A percentile compares a stretch with the other conserved stretches of the same genome.
phyloP scores from a whole-genome alignment of 2,888 invertebrate genomes.

The Chloromyia formosa region DNA sequence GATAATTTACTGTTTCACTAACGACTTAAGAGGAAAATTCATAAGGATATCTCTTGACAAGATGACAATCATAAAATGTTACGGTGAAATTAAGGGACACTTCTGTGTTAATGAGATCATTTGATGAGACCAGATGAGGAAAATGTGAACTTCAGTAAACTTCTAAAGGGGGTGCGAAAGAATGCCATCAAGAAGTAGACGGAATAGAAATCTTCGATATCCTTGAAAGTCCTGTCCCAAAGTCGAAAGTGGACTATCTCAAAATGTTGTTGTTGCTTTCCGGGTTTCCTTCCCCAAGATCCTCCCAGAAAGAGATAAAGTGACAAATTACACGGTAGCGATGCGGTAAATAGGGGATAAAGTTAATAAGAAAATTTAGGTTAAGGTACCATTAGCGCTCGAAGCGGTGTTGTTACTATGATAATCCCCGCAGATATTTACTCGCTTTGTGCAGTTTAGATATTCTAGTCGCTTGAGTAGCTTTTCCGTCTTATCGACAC shows the following conservation, averaged over 20 bases:
- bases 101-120: slow-evolving; percentile 19
- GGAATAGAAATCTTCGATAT: background rate
- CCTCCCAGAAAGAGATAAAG: slow-evolving; percentile 18
- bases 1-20: slow-evolving; percentile 4
- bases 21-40: slow-evolving; percentile 6
- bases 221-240: background rate
- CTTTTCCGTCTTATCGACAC: too few relatives aligned
- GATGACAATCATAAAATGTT: slow-evolving; percentile 19
- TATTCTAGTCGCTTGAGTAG: background rate
- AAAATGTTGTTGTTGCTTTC: background rate
- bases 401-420: background rate
- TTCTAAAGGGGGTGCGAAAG: background rate
- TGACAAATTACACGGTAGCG: slow-evolving; percentile 40
- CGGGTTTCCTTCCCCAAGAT: background rate
- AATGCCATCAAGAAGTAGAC: background rate
- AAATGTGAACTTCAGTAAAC: background rate
- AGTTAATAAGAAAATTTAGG: slow-evolving; percentile 35
- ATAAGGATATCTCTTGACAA: background rate
- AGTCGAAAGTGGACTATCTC: background rate
- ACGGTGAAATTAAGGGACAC: slow-evolving; percentile 2
- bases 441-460: background rate
- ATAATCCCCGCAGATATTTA: slow-evolving; percentile 27
- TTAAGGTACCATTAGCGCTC: background rate
- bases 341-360: slow-evolving; percentile 34
- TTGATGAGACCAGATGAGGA: background rate